Percentiles rank a stretch among this genome's conserved stretches.
Conservation (phyloP, 2,888 invertebrate species). For the Operophtera brumata region DNA sequence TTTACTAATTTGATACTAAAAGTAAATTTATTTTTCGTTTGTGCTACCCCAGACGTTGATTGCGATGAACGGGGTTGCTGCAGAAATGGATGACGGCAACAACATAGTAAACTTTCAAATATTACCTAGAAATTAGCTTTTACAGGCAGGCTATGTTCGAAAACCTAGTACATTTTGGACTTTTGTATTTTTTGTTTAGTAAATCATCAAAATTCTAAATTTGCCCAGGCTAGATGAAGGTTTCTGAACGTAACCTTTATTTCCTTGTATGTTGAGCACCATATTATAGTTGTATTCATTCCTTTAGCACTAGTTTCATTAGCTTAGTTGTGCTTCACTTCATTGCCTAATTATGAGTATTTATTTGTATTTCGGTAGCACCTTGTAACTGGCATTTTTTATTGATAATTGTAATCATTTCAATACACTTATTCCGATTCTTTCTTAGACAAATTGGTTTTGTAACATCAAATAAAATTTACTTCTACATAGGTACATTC, state of each 20-base stretch:
- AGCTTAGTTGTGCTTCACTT: slow-evolving; percentile 18
- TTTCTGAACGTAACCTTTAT: slow-evolving; percentile 78
- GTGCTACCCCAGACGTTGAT: slow-evolving; percentile 71
- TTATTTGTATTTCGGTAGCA: background rate
- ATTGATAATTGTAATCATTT: background rate
- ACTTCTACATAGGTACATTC: no score
- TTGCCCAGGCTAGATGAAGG: slow-evolving; percentile 51
- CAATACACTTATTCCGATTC: background rate
- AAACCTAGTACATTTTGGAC: slow-evolving; percentile 56
- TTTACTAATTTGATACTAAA: slow-evolving; percentile 35
- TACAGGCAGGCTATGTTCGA: slow-evolving; percentile 76
- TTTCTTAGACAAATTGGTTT: background rate
- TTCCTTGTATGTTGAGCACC: slow-evolving; percentile 33
- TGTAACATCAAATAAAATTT: background rate
- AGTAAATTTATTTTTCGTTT: slow-evolving; percentile 62
- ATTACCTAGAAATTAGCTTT: slow-evolving; percentile 66
- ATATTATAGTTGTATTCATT: slow-evolving; percentile 15
- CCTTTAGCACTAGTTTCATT: slow-evolving; percentile 27
- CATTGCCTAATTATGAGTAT: background rate
- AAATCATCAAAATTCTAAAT: slow-evolving; percentile 42
- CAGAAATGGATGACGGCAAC: slow-evolving; percentile 66
- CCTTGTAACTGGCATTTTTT: background rate
- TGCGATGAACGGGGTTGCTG: slow-evolving; percentile 74
- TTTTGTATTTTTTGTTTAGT: slow-evolving; percentile 29
- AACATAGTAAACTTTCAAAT: slow-evolving; percentile 67